phyloP scores from a whole-genome alignment of 2,113 vertebrate species.

The Neoarius graeffei region DNA sequence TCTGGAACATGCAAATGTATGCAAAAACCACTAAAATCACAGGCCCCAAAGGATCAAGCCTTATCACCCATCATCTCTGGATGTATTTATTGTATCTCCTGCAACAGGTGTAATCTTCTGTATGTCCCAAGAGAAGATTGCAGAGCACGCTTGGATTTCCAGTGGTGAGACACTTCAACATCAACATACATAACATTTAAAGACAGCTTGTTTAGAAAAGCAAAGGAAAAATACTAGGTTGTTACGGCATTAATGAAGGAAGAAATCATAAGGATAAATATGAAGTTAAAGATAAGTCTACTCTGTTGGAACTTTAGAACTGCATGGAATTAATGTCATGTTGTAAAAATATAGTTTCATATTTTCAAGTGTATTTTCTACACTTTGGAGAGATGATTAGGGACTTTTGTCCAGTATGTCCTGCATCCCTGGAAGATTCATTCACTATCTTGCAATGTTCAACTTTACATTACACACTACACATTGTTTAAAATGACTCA shows the following conservation, averaged over 20 bases:
- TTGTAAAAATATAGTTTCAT: not conserved
- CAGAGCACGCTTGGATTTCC: not conserved
- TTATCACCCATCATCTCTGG: not conserved
- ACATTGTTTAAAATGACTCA: not conserved
- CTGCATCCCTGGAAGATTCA: not conserved
- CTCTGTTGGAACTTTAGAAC: not conserved
- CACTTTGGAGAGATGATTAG: not conserved
- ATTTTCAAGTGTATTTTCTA: not conserved
- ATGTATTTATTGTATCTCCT: not conserved
- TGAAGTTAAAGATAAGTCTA: not conserved
- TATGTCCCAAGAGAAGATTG: not conserved
- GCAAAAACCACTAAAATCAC: not conserved
- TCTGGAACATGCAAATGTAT: not conserved
- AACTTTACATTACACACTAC: not conserved
- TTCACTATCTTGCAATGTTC: not conserved
- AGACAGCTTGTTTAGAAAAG: not conserved
- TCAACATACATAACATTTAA: not conserved
- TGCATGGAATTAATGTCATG: not conserved
- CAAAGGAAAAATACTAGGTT: not conserved
- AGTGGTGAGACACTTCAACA: not conserved
- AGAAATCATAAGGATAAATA: not conserved
- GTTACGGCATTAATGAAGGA: not conserved
- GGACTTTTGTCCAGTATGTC: not conserved
- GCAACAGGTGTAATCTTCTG: not conserved
- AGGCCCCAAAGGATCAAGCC: not conserved